Conservation (phyloP, 2,113 vertebrate species). For the Aplodontia rufa region DNA sequence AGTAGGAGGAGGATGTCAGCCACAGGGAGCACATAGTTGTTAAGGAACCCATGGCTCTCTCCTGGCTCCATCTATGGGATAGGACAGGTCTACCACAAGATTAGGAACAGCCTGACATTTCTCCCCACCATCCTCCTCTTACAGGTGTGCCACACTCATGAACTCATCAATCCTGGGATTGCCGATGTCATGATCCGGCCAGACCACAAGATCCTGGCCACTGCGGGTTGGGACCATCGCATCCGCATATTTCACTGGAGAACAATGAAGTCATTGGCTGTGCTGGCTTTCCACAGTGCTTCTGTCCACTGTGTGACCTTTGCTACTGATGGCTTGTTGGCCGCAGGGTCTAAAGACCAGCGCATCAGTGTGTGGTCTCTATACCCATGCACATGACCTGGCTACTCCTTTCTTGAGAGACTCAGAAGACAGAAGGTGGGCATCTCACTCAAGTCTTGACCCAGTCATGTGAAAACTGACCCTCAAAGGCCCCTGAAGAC, state of each 20-base stretch:
- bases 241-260: conserved; percentile 94
- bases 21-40: rapidly evolving
- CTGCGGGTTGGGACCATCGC: conserved; percentile 95
- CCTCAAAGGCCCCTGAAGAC: background rate
- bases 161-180: conserved; percentile 92
- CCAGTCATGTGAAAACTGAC: background rate
- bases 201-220: conserved; percentile 91
- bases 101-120: background rate
- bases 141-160: conserved; percentile 86
- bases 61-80: background rate
- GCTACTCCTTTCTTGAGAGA: background rate
- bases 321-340: conserved; percentile 89
- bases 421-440: background rate
- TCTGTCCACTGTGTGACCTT: conserved; percentile 90
- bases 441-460: background rate
- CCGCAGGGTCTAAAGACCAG: conserved; percentile 94
- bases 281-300: conserved; percentile 93
- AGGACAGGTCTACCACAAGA: rapidly evolving
- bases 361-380: conserved; percentile 96
- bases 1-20: background rate
- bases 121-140: background rate
- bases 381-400: conserved; percentile 82
- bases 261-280: conserved; percentile 91
- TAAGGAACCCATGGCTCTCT: background rate
- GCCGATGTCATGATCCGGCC: conserved; percentile 89